Evolutionary conservation across 1,140 invertebrate species (phyloP).

Genomic region (Melanaphis sacchari): DNA sequence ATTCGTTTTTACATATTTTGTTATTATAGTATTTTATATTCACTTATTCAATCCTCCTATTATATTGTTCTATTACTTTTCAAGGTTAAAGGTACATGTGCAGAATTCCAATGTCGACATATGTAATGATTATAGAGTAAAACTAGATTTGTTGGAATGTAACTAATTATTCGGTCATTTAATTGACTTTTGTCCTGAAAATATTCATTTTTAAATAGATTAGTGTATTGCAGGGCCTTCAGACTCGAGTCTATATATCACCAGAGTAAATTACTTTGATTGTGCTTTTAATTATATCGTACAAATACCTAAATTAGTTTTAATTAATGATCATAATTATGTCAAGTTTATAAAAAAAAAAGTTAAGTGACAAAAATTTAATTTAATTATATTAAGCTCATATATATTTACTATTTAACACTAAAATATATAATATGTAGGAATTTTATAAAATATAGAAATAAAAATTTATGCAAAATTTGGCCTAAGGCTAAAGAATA

Average conservation of each 20-base stretch:
- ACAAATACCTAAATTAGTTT: neutral
- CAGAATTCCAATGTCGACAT: neutral
- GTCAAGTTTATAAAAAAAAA: neutral
- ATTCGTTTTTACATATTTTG: neutral
- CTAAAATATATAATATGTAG: too few species aligned
- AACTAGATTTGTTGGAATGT: constrained; percentile 34
- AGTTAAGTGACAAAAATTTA: neutral
- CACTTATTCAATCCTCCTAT: neutral
- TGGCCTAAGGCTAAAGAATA: too few species aligned
- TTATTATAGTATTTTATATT: constrained; percentile 22
- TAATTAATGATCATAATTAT: neutral
- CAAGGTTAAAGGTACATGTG: neutral
- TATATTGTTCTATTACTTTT: neutral
- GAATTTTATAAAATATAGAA: too few species aligned
- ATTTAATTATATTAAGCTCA: neutral
- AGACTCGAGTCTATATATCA: neutral
- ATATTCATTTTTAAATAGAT: constrained; percentile 4
- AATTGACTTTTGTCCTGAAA: constrained; percentile 6
- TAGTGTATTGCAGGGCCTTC: neutral
- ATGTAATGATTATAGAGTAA: constrained; percentile 33
- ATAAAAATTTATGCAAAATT: too few species aligned
- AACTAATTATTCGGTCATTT: constrained; percentile 31
- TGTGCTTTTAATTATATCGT: neutral
- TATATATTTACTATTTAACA: neutral
- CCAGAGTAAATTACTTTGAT: neutral